phyloP scores from a whole-genome alignment of 2,888 invertebrate genomes.

The Tachina grossa region DNA sequence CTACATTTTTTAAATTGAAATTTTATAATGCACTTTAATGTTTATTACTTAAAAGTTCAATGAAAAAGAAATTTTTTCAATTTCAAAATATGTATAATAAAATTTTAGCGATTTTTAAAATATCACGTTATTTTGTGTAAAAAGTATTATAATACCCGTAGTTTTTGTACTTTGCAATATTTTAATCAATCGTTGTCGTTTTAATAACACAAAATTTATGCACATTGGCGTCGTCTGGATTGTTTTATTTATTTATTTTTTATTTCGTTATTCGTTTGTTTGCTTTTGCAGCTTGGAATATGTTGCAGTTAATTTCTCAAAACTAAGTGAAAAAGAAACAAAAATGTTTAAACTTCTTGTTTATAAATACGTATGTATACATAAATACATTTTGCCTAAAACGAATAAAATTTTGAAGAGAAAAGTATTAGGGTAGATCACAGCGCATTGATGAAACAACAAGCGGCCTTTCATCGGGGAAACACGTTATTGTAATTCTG shows the following conservation, averaged over 20 bases:
- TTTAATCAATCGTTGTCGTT: constrained; percentile 57
- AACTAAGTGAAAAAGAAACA: constrained; percentile 3
- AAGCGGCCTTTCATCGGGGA: too few species aligned
- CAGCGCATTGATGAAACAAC: not conserved
- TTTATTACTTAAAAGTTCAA: not conserved
- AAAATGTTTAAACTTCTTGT: not conserved
- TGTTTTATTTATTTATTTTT: constrained; percentile 2
- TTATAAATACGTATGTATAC: not conserved
- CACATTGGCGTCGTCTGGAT: constrained; percentile 65
- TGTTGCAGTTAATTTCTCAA: constrained; percentile 38
- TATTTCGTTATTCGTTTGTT: constrained; percentile 12
- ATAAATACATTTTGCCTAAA: constrained; percentile 27
- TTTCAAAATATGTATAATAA: constrained; percentile 1
- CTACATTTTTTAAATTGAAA: not conserved
- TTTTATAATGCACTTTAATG: constrained; percentile 15
- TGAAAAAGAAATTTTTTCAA: not conserved
- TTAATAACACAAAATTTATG: constrained; percentile 56
- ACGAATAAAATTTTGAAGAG: not conserved
- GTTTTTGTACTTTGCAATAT: constrained; percentile 14
- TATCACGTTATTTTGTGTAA: constrained; percentile 62
- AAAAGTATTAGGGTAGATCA: not conserved
- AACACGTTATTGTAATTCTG: too few species aligned
- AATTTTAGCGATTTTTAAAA: constrained; percentile 16
- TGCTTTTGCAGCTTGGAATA: constrained; percentile 29
- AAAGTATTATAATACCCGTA: constrained; percentile 43